These are phyloP conservation scores for Paracentrotus lividus DNA, from an alignment of 53 echinoderm and acorn worm species.

Conservation along the genomic window DNA sequence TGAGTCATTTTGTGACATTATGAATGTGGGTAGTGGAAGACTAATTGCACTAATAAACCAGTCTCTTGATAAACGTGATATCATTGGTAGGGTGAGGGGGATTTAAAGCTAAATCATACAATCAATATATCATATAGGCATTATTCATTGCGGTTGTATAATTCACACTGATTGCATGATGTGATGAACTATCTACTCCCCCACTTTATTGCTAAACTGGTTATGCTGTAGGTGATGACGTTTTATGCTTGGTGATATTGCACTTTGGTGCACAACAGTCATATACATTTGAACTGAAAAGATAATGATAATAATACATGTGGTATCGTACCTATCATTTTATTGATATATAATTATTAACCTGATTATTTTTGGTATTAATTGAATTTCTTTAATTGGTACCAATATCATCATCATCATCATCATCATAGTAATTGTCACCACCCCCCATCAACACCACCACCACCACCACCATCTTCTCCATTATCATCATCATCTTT, in stretches of 20 bases:
- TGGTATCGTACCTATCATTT: too few relatives aligned
- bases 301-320: too few relatives aligned
- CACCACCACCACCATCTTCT: too few relatives aligned
- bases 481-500: too few relatives aligned
- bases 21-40: constrained; percentile 14
- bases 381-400: too few relatives aligned
- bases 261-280: not conserved
- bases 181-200: not conserved
- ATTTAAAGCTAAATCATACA: constrained; percentile 15
- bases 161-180: constrained; percentile 8
- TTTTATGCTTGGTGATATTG: not conserved
- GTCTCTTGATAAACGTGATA: not conserved
- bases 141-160: constrained; percentile 27
- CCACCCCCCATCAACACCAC: too few relatives aligned
- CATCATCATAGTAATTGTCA: too few relatives aligned
- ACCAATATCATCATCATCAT: too few relatives aligned
- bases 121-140: constrained; percentile 11
- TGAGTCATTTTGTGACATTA: constrained; percentile 25
- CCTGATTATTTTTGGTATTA: too few relatives aligned
- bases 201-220: constrained; percentile 2
- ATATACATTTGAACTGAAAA: too few relatives aligned
- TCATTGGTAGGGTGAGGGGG: not conserved
- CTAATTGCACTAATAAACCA: not conserved
- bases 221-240: not conserved
- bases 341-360: too few relatives aligned